Base-by-base conservation (phyloP, 2,113 vertebrate genomes). In the Narcine bancroftii region DNA sequence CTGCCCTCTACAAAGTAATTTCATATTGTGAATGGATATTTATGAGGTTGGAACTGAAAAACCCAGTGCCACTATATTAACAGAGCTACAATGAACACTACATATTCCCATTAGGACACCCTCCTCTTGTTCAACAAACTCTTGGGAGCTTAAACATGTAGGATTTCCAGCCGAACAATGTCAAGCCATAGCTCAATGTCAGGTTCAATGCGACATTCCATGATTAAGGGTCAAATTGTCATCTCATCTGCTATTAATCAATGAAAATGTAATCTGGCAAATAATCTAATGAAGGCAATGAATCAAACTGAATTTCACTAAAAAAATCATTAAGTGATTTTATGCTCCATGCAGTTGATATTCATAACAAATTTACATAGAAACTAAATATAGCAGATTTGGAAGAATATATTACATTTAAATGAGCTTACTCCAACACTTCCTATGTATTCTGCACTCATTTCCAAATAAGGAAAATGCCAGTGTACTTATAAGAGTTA, bases 201-300 rank as follows among this genome's bases (percentile, higher is more conserved):
- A 96, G 97, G 96, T 96, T 96, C 97, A 96, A 96, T 96, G 95
- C 95, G 96, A 96, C 95, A 96, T 94, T 95, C 96, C 96, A 97
- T 98, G 98, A 99, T 98, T 98, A 98, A 99, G 98, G 98, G 98
- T 99, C 97, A 98, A 97, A 97, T 96, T 96, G 97, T 98, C 98
- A 97, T 97, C 97, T 98, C 97, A 97, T 99, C 97, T 97, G 96
- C 97, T 97, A 98, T 98, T 97, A 97, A 97, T 99, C 98, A 98
- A 97, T 98, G 98, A 96, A 98, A 96, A 93, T 92, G 94, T 94
- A 94, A 94, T 93, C 96, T 97, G 97, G 97, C 97, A 98, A 97
- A 96, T 92, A 94, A 96, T 96, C 97, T 99, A 99, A 99, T 99
- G 98, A 99, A 99, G 98, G 96, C 96, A 96, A 99, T 99, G 97